Evolutionary conservation across 2,797 vertebrate genomes (phyloP).

Genomic region (Sebastes trivittatus): DNA sequence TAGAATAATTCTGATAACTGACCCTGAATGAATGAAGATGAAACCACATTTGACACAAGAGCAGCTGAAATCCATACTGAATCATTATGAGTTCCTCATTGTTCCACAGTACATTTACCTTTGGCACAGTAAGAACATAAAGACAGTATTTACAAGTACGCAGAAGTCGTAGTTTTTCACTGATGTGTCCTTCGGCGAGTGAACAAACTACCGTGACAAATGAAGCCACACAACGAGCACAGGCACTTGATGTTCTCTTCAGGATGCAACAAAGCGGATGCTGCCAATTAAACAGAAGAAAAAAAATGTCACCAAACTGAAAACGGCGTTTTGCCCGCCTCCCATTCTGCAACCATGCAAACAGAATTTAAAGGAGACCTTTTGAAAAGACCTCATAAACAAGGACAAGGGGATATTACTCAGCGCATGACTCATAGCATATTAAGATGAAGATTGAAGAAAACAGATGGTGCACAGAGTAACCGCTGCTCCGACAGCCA

Average conservation of each 20-base stretch:
- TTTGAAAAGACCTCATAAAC: constrained; percentile 27
- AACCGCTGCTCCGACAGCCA: not conserved
- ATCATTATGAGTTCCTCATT: not conserved
- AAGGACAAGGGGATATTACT: constrained; percentile 29
- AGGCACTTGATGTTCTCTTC: constrained; percentile 74
- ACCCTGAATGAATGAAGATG: constrained; percentile 4
- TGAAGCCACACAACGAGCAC: constrained; percentile 53
- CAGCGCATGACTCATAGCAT: constrained; percentile 42
- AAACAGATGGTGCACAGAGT: constrained; percentile 20
- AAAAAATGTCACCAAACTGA: constrained; percentile 28
- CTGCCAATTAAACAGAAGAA: constrained; percentile 33
- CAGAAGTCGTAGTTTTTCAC: not conserved
- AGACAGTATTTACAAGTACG: constrained; percentile 26
- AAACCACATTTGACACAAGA: not conserved
- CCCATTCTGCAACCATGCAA: constrained; percentile 55
- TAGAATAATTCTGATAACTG: not conserved
- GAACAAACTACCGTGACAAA: constrained; percentile 22
- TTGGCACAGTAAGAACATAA: constrained; percentile 41
- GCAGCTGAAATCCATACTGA: constrained; percentile 14
- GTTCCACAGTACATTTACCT: constrained; percentile 21
- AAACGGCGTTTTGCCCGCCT: not conserved
- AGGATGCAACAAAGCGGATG: constrained; percentile 59
- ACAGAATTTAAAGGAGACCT: constrained; percentile 50
- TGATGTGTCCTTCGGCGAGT: constrained; percentile 3
- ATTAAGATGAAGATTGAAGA: constrained; percentile 38